Conservation (phyloP, 2,113 vertebrate species). For the Tachuris rubrigastra region DNA sequence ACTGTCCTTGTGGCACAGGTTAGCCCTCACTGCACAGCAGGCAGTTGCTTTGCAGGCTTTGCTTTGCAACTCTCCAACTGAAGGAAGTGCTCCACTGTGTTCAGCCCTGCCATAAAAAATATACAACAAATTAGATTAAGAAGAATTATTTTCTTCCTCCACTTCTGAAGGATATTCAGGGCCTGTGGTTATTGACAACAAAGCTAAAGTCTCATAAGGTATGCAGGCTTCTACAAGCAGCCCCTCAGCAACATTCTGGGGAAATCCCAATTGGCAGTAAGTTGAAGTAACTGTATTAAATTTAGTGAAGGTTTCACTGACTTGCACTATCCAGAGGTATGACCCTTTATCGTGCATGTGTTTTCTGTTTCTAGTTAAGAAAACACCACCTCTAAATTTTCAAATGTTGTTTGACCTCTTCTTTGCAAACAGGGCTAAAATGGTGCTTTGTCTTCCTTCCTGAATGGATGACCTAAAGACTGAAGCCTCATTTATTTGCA, state of each 20-base stretch:
- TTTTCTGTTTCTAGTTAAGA: neutral
- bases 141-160: neutral
- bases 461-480: neutral
- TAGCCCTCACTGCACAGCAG: neutral
- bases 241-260: neutral
- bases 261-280: neutral
- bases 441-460: neutral
- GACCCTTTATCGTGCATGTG: neutral
- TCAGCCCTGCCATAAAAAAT: neutral
- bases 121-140: neutral
- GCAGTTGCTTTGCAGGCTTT: too few species aligned
- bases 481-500: neutral
- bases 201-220: neutral
- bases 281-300: neutral
- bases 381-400: neutral
- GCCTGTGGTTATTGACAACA: neutral
- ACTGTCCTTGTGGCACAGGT: neutral
- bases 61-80: neutral
- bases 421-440: conserved; percentile 3
- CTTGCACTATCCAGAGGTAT: neutral
- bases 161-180: neutral
- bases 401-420: conserved; percentile 3
- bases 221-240: neutral
- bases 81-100: neutral
- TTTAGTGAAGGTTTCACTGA: neutral